These are phyloP conservation scores for Allygus modestus DNA, from an alignment of 2,888 invertebrate genomes.

Conservation along the genomic window DNA sequence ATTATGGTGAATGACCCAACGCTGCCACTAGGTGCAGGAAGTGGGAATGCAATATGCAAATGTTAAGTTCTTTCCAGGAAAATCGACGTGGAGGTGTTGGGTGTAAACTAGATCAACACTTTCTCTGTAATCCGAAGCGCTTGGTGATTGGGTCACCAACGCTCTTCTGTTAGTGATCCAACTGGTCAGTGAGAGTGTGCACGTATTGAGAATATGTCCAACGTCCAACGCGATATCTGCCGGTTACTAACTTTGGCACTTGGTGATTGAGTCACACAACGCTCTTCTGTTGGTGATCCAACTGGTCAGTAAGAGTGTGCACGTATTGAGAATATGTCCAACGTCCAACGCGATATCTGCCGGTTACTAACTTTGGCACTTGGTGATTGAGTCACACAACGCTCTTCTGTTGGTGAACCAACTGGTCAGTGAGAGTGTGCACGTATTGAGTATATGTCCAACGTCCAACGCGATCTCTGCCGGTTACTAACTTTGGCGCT, in stretches of 20 bases:
- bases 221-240: no score
- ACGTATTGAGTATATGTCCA: no score
- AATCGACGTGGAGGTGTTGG: neutral
- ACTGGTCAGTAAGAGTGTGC: no score
- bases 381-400: neutral
- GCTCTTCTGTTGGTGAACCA: neutral
- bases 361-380: no score
- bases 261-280: no score
- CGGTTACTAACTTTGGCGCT: no score
- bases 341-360: no score
- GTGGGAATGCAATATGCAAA: neutral
- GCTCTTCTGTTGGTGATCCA: no score
- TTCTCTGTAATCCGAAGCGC: neutral
- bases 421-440: neutral
- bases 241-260: no score
- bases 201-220: no score
- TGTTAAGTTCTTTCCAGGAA: neutral
- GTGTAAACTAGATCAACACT: slow-evolving; percentile 15
- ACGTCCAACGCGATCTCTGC: no score
- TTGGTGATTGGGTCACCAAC: neutral
- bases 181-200: neutral
- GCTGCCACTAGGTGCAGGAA: neutral
- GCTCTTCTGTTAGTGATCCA: neutral
- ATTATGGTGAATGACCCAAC: neutral
- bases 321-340: no score